A percentile compares a stretch with the other conserved stretches of the same genome.
These are phyloP conservation scores for Adela reaumurella DNA, from an alignment of 2,888 invertebrate species.

Conservation along the genomic window DNA sequence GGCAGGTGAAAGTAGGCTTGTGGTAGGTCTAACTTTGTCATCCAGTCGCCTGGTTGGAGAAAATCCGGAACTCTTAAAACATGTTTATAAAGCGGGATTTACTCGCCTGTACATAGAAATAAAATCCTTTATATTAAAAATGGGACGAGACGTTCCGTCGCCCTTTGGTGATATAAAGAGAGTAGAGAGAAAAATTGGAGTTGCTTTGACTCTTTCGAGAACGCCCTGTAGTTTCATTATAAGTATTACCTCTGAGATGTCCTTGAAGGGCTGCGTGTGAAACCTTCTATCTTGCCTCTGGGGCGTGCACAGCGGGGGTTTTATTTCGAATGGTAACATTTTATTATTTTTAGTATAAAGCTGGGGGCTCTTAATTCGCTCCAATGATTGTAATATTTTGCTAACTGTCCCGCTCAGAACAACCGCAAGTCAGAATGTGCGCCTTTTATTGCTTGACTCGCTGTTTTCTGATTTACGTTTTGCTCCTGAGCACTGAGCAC, in stretches of 20 bases:
- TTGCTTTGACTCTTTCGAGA: too few species aligned
- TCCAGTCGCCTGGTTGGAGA: background rate
- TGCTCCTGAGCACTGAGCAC: too few species aligned
- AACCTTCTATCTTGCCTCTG: too few species aligned
- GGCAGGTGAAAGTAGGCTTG: background rate
- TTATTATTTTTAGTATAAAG: background rate
- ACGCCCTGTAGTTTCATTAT: too few species aligned
- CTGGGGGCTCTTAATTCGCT: too few species aligned
- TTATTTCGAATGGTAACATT: slow-evolving; percentile 2
- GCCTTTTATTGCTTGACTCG: too few species aligned
- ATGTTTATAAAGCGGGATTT: background rate
- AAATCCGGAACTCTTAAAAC: background rate
- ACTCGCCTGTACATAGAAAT: background rate
- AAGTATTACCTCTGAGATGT: too few species aligned
- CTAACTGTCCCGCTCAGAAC: too few species aligned
- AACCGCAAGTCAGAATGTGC: too few species aligned
- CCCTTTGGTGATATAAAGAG: background rate
- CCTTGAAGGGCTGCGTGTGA: too few species aligned
- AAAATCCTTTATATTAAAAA: background rate
- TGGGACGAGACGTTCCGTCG: background rate
- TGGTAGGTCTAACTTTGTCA: background rate
- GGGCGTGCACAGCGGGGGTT: background rate
- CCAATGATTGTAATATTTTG: too few species aligned
- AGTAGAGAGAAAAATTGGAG: background rate
- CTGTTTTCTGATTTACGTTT: too few species aligned